Conservation (phyloP, 53 echinoderm and acorn worm species). For the Patiria pectinifera region DNA sequence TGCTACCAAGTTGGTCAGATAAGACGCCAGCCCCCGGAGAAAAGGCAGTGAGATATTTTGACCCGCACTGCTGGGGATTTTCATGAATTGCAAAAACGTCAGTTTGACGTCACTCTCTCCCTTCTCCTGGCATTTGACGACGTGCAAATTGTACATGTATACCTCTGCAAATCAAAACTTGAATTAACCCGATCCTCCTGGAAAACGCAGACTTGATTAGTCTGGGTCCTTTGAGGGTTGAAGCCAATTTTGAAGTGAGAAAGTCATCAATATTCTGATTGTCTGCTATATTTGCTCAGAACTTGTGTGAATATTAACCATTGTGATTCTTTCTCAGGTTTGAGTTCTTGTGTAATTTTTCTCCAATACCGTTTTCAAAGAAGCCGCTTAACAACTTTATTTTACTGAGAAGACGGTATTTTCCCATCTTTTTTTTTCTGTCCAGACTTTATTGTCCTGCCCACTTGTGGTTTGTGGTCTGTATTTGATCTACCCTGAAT, state of each 20-base stretch:
- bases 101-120: not conserved
- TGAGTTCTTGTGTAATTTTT: not conserved
- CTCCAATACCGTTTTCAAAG: not conserved
- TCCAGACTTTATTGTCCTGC: no score
- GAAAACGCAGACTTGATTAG: not conserved
- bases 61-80: not conserved
- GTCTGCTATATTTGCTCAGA: not conserved
- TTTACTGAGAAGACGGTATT: no score
- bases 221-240: not conserved
- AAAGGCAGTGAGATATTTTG: not conserved
- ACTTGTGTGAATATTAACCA: not conserved
- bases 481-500: not conserved
- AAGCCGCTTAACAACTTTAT: not conserved
- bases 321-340: not conserved
- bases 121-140: not conserved
- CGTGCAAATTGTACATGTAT: not conserved
- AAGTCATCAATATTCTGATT: no score
- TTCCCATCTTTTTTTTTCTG: no score
- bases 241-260: not conserved
- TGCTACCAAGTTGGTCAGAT: not conserved
- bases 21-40: not conserved
- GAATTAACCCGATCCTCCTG: not conserved
- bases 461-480: not conserved
- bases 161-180: not conserved
- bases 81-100: not conserved